phyloP scores from a whole-genome alignment of 2,113 vertebrate genomes.

The Vidua chalybeata region DNA sequence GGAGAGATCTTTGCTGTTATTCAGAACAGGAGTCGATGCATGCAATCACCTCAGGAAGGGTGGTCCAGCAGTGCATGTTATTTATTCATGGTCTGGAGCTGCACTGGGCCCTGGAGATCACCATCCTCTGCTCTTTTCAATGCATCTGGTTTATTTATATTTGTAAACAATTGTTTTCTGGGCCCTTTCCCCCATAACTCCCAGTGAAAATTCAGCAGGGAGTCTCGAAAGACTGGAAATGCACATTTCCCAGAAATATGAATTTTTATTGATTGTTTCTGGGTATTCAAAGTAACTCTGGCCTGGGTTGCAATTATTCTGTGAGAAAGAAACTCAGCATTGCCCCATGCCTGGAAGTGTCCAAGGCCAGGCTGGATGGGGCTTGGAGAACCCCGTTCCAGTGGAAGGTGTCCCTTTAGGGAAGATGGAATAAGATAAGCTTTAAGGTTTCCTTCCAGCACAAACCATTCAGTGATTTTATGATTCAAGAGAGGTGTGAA shows the following conservation, averaged over 20 bases:
- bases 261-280: background rate
- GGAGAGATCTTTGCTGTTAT: background rate
- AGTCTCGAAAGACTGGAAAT: background rate
- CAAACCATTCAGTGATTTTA: background rate
- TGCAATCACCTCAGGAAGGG: background rate
- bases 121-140: background rate
- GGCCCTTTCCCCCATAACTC: background rate
- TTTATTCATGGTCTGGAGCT: background rate
- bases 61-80: background rate
- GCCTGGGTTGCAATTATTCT: background rate
- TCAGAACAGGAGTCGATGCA: background rate
- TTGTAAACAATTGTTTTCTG: background rate
- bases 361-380: background rate
- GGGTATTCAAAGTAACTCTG: background rate
- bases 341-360: background rate
- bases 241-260: background rate
- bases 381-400: background rate
- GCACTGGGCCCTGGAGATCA: background rate
- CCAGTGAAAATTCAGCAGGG: background rate
- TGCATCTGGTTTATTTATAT: background rate
- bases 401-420: background rate
- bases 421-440: background rate
- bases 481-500: background rate
- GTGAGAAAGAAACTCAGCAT: background rate
- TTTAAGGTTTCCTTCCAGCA: background rate